Evolutionary conservation across 23 tunicate species (phyloP).

Genomic region (Ascidia mentula): DNA sequence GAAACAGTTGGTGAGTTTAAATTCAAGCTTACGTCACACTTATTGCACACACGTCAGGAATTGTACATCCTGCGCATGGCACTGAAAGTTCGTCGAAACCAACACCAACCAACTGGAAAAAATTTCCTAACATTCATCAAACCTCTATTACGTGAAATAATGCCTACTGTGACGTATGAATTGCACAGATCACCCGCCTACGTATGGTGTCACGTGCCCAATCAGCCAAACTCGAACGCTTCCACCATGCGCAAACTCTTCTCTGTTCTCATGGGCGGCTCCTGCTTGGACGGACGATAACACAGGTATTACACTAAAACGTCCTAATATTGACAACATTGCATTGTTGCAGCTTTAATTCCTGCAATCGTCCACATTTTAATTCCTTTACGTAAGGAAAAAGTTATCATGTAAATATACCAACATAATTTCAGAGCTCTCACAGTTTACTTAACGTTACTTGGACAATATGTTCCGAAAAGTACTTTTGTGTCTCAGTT

Average conservation of each 20-base stretch:
- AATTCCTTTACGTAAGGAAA: too few relatives aligned
- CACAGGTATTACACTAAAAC: too few relatives aligned
- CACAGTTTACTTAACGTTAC: too few relatives aligned
- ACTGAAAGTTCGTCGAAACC: neutral
- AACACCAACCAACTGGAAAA: neutral
- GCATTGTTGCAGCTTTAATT: too few relatives aligned
- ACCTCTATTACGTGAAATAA: neutral
- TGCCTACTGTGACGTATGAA: neutral
- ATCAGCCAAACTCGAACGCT: neutral
- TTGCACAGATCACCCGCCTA: conserved; percentile 31
- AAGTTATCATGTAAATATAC: too few relatives aligned
- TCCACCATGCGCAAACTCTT: neutral
- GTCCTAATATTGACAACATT: too few relatives aligned
- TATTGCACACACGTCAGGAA: neutral
- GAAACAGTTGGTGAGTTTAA: neutral
- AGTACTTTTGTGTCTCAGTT: neutral
- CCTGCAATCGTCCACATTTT: too few relatives aligned
- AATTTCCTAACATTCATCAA: neutral
- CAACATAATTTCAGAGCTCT: too few relatives aligned
- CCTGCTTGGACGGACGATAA: conserved; percentile 33
- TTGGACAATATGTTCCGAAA: neutral
- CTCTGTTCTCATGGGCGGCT: neutral
- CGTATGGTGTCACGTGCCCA: conserved; percentile 31
- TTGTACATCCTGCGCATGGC: neutral
- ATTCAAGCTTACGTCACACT: neutral